Evolutionary conservation across 2,113 vertebrate species (phyloP).

Genomic region (Heterotilapia buettikoferi): DNA sequence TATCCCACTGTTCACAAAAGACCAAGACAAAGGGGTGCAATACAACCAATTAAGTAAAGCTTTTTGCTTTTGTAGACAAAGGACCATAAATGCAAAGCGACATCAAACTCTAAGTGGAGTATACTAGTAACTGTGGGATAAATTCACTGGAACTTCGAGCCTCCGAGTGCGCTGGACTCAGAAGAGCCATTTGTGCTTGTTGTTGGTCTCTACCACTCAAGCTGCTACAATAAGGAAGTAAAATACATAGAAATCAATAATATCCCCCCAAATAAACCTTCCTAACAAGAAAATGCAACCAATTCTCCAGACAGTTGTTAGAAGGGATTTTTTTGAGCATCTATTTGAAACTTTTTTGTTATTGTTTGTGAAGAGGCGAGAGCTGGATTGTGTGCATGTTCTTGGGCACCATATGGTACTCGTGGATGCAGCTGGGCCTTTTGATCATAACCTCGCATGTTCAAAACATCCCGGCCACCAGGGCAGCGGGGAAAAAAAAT

Average conservation of each 20-base stretch:
- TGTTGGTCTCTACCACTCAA: constrained; percentile 14
- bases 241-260: constrained; percentile 58
- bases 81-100: constrained; percentile 18
- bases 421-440: constrained; percentile 15
- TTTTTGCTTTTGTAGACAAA: constrained; percentile 15
- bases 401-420: constrained; percentile 41
- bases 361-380: not conserved
- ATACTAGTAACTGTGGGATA: constrained; percentile 15
- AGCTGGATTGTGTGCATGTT: not conserved
- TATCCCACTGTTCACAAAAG: constrained; percentile 42
- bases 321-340: not conserved
- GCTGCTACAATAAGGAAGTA: not conserved
- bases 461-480: constrained; percentile 1
- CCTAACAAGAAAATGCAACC: constrained; percentile 28
- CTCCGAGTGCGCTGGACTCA: constrained; percentile 9
- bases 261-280: constrained; percentile 15
- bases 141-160: constrained; percentile 24
- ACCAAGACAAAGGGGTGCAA: constrained; percentile 46
- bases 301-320: constrained; percentile 26
- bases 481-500: not conserved
- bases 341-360: not conserved
- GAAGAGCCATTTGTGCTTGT: constrained; percentile 32
- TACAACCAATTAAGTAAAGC: constrained; percentile 65
- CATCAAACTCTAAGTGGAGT: constrained; percentile 25
- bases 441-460: not conserved